Percentiles rank a stretch among this genome's conserved stretches.
phyloP scores from a whole-genome alignment of 2,797 vertebrate genomes.

The Intellagama lesueurii region DNA sequence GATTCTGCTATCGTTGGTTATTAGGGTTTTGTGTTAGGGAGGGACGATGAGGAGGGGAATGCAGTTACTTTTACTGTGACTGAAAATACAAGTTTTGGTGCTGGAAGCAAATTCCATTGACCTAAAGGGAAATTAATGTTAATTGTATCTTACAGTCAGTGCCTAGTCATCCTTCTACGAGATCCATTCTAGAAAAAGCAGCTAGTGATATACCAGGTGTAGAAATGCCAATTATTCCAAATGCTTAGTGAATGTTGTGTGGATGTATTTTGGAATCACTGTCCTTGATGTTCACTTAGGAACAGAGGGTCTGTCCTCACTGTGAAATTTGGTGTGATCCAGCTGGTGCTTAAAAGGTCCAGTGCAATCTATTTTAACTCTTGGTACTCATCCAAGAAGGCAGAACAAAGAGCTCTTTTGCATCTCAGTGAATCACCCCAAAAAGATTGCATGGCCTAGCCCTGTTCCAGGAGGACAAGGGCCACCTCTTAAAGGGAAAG shows the following conservation, averaged over 20 bases:
- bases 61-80: rapidly evolving
- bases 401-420: too few species aligned
- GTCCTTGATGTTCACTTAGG: not conserved
- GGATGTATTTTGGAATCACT: not conserved
- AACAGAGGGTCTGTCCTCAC: too few species aligned
- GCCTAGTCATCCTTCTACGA: not conserved
- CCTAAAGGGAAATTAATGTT: not conserved
- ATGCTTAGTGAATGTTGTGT: not conserved
- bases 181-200: not conserved
- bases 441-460: too few species aligned
- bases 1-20: not conserved
- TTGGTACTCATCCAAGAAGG: too few species aligned
- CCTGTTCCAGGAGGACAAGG: too few species aligned
- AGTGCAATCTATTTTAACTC: too few species aligned
- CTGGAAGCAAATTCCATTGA: not conserved
- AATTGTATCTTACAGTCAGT: not conserved
- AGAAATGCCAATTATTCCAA: not conserved
- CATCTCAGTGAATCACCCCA: too few species aligned
- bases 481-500: too few species aligned
- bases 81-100: not conserved
- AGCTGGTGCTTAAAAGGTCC: too few species aligned
- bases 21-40: not conserved
- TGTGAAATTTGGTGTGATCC: too few species aligned
- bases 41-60: not conserved
- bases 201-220: not conserved